Percentiles rank a stretch among this genome's conserved stretches.
phyloP scores from a whole-genome alignment of 2,888 invertebrate genomes.

The Oligia fasciuncula region DNA sequence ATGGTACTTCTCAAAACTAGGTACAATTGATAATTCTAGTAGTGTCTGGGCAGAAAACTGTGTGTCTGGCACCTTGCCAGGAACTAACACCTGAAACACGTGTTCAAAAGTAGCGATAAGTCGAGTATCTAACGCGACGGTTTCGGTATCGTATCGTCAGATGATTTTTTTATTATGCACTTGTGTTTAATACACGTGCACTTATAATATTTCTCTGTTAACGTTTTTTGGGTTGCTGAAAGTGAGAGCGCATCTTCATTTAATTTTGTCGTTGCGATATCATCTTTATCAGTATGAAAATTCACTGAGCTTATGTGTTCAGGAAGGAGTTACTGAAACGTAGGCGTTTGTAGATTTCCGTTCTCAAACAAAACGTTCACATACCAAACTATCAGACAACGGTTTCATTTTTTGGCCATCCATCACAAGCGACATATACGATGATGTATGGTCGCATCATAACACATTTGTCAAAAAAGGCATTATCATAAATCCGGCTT shows the following conservation, averaged over 20 bases:
- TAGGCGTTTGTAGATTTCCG: not conserved
- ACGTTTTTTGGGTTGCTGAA: not conserved
- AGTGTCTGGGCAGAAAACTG: conserved; percentile 19
- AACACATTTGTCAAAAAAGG: conserved; percentile 41
- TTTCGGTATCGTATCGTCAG: conserved; percentile 20
- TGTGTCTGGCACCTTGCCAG: conserved; percentile 44
- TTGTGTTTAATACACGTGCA: not conserved
- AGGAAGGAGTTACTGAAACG: not conserved
- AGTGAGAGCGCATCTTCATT: not conserved
- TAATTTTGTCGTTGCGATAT: not conserved
- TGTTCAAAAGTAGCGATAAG: conserved; percentile 32
- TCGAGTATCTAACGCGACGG: conserved; percentile 13
- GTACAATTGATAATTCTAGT: conserved; percentile 46
- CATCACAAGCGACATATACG: conserved; percentile 26
- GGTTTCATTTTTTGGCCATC: conserved; percentile 16
- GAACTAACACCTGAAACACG: conserved; percentile 38
- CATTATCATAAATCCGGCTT: conserved; percentile 45
- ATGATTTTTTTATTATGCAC: conserved; percentile 15
- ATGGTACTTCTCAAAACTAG: conserved; percentile 18
- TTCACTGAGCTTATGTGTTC: not conserved
- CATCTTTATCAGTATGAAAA: not conserved
- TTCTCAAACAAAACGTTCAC: not conserved
- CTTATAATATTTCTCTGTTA: conserved; percentile 1
- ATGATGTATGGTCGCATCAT: conserved; percentile 30
- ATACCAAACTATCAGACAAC: not conserved